These are phyloP conservation scores for Apogon talboti DNA, from an alignment of 2,797 vertebrate species.

Conservation along the genomic window DNA sequence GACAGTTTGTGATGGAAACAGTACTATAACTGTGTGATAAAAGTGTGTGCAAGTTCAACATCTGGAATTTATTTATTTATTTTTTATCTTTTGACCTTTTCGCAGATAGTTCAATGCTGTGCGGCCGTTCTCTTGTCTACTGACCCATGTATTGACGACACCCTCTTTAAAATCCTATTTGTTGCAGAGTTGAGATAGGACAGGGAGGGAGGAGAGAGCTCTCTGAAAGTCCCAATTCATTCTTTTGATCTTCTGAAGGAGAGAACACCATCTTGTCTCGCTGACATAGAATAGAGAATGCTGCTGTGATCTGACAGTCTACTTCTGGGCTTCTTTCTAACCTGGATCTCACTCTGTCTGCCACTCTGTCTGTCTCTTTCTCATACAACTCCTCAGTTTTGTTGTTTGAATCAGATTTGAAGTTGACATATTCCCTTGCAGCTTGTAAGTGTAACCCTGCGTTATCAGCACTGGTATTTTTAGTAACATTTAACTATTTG, in stretches of 20 bases:
- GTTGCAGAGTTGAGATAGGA: constrained; percentile 35
- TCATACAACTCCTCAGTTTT: constrained; percentile 17
- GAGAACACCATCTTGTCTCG: constrained; percentile 41
- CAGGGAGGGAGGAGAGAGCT: constrained; percentile 25
- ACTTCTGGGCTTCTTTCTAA: constrained; percentile 27
- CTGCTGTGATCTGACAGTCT: constrained; percentile 57
- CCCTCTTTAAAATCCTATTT: constrained; percentile 28
- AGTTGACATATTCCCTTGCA: constrained; percentile 20
- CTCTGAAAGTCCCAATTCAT: constrained; percentile 21
- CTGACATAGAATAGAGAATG: constrained; percentile 42
- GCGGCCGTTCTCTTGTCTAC: constrained; percentile 24
- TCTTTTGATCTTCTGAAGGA: constrained; percentile 56
- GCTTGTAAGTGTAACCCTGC: not conserved
- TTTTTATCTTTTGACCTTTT: constrained; percentile 21
- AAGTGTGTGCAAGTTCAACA: constrained; percentile 6
- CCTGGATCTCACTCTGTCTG: constrained; percentile 53
- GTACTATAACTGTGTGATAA: not conserved
- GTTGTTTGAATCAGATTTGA: constrained; percentile 30
- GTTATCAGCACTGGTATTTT: constrained; percentile 14
- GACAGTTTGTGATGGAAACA: not conserved
- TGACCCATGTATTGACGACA: constrained; percentile 22
- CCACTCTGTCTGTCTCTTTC: constrained; percentile 35
- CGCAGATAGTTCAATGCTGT: constrained; percentile 35
- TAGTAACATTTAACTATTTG: not conserved
- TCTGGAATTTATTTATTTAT: not conserved